Evolutionary conservation across 2,797 vertebrate species (phyloP).

Genomic region (Rachycentron canadum): DNA sequence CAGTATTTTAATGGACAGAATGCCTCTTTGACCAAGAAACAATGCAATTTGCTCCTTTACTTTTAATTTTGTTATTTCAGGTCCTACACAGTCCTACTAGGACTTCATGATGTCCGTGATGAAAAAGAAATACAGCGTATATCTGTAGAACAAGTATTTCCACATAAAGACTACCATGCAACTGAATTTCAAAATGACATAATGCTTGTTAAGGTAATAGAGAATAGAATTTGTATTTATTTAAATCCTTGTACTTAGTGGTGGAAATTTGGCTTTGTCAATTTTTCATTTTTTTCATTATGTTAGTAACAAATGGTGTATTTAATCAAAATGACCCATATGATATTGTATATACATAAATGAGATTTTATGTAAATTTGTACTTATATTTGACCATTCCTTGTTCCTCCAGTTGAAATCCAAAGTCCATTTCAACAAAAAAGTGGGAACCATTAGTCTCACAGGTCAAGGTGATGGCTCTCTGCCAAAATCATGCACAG

Average conservation of each 20-base stretch:
- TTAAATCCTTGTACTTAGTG: no score
- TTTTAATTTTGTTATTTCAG: conserved; percentile 35
- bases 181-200: conserved; percentile 36
- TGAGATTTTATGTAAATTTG: no score
- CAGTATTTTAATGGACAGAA: not conserved
- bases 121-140: rapidly evolving
- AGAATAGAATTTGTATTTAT: not conserved
- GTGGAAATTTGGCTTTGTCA: rapidly evolving
- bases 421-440: not conserved
- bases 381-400: not conserved
- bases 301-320: not conserved
- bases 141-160: not conserved
- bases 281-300: not conserved
- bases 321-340: no score
- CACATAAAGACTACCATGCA: not conserved
- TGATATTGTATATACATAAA: not conserved
- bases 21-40: not conserved
- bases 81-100: conserved; percentile 30
- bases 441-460: conserved; percentile 46
- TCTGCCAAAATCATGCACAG: conserved; percentile 37
- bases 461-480: not conserved
- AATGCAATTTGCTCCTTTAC: not conserved
- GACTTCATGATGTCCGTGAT: not conserved
- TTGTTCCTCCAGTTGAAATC: conserved; percentile 50
- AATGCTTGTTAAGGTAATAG: conserved; percentile 78